Evolutionary conservation across 2,888 invertebrate species (phyloP).

Genomic region (Parnassius orleans): DNA sequence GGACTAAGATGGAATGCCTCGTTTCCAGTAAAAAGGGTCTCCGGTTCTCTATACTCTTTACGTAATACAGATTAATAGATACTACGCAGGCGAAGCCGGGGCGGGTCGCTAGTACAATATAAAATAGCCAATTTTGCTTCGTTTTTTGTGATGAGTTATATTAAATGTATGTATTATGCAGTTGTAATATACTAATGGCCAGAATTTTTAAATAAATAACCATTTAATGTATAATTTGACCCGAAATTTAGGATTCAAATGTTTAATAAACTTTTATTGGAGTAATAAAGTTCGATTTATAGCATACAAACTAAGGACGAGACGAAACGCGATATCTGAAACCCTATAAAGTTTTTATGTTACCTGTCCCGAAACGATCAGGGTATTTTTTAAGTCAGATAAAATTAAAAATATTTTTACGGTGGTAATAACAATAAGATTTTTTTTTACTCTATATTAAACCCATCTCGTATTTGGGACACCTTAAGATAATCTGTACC

Average conservation of each 20-base stretch:
- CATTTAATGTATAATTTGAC: not conserved
- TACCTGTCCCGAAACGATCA: not conserved
- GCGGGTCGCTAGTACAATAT: no score
- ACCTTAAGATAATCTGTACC: no score
- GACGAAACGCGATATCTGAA: conserved; percentile 3
- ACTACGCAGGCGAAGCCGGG: no score
- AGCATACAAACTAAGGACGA: not conserved
- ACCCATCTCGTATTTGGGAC: no score
- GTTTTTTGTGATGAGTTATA: no score
- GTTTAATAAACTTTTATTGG: conserved; percentile 16
- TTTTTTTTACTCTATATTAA: not conserved
- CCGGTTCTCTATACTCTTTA: no score
- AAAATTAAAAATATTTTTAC: conserved; percentile 10
- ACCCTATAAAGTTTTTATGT: conserved; percentile 5
- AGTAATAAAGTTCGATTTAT: conserved; percentile 15
- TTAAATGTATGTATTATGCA: no score
- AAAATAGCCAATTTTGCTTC: no score
- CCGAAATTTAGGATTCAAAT: conserved; percentile 5
- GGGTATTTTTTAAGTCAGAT: not conserved
- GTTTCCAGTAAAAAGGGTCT: no score
- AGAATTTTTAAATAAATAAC: not conserved
- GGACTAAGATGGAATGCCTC: no score
- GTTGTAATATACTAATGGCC: not conserved
- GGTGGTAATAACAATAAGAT: conserved; percentile 6
- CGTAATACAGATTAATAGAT: no score